Evolutionary conservation across 2,888 invertebrate genomes (phyloP), one percentile per base, ranked within the genome.

Genomic region (Amorpha juglandis): DNA sequence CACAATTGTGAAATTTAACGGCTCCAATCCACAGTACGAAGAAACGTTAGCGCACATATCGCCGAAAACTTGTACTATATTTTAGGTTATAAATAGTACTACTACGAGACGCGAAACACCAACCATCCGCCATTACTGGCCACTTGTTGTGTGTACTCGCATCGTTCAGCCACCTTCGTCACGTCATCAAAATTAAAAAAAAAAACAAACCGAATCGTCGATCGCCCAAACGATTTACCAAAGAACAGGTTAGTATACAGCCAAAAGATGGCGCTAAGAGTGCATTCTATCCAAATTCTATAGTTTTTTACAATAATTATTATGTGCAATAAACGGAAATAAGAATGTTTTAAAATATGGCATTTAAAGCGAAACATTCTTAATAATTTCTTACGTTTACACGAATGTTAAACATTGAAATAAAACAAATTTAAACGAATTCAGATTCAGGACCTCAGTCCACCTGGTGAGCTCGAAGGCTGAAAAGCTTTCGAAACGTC

Each of bases 1-100:
- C 91, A 91, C 90, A 88, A 87, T 89, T 86, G 85, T 87, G 81
- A 89, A 90, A 89, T 89, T 86, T 83, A 91, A 88, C 90, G 84
- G 87, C 91, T 92, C 90, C 86, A 90, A 90, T 91, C 83, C 91
- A 92, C 92, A 90, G 88, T 91, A 89, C 86, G 83, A 84, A 83
- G 86, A 86, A 92, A 92, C 89, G 89, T 92, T 92, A 92, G 90
- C 89, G 90, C 90, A 93, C 93, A 93, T 93, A 93, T 93, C 92
- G 93, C 90, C 91, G 91, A 93, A 92, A 93, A 92, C 92, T 93
- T 90, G 89, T 92, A 91, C 91, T 92, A 90, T 93, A 88, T 93
- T 93, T 93, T 91, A 94, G 93, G 93, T 94, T 94, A 93, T 91
- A 93, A 93, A 94, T 94, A 94, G 93, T 93, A 90, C 91, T 90